Conservation (phyloP, 1,140 invertebrate species). For the Lepidurus packardi region DNA sequence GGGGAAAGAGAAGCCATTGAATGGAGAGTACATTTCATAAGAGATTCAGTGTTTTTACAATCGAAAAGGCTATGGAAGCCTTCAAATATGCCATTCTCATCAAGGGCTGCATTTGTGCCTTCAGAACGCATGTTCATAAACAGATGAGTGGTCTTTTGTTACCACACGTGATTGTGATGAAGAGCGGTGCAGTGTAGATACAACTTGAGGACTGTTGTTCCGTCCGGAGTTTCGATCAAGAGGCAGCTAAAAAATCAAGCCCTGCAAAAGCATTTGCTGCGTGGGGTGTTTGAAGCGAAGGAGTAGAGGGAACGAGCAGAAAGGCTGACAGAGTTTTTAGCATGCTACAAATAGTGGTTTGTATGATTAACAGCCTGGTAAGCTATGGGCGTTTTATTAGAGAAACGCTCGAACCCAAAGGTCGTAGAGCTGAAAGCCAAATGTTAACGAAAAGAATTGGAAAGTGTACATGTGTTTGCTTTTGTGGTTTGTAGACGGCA, state of each 20-base stretch:
- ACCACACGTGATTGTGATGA: slow-evolving; percentile 15
- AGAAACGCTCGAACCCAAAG: background rate
- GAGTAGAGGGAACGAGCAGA: background rate
- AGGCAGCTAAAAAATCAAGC: background rate
- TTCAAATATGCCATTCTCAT: background rate
- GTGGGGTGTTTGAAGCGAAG: background rate
- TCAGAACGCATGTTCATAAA: slow-evolving; percentile 7
- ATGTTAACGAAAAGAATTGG: slow-evolving; percentile 10
- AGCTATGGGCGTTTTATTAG: background rate
- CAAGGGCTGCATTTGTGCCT: slow-evolving; percentile 9
- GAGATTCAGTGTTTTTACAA: background rate
- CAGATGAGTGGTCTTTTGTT: slow-evolving; percentile 3
- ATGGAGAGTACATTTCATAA: slow-evolving; percentile 38
- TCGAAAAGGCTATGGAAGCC: background rate
- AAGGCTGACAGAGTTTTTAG: background rate
- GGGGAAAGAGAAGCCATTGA: slow-evolving; percentile 52
- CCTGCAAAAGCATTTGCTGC: background rate
- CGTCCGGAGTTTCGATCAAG: slow-evolving; percentile 8
- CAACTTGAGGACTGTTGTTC: background rate
- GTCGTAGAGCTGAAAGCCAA: slow-evolving; percentile 13
- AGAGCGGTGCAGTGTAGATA: slow-evolving; percentile 21
- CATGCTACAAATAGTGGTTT: slow-evolving; percentile 1
- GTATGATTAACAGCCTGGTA: slow-evolving; percentile 15
- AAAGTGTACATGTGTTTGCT: slow-evolving; percentile 16
- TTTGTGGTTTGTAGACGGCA: slow-evolving; percentile 9